phyloP scores from a whole-genome alignment of 2,888 invertebrate species.

The Folsomia candida region DNA sequence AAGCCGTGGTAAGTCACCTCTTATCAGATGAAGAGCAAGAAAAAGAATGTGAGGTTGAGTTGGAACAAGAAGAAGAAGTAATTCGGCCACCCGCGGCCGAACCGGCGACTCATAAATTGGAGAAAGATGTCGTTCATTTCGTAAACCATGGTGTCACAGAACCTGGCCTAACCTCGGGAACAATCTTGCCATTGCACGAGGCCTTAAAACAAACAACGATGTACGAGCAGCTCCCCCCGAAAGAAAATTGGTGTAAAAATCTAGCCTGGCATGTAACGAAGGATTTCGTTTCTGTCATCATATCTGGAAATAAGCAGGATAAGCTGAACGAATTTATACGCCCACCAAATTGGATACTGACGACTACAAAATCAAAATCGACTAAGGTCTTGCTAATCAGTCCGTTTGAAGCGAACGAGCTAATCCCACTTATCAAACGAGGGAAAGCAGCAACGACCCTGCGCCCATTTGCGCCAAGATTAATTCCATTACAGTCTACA shows the following conservation, averaged over 20 bases:
- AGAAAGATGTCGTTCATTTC: neutral
- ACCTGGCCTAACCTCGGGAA: neutral
- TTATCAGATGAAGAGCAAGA: slow-evolving; percentile 32
- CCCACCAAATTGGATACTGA: neutral
- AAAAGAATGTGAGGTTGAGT: slow-evolving; percentile 15
- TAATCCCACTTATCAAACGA: slow-evolving; percentile 1
- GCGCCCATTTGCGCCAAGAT: slow-evolving; percentile 5
- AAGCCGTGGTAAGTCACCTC: slow-evolving; percentile 5
- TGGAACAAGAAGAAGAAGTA: slow-evolving; percentile 18
- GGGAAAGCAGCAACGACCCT: neutral
- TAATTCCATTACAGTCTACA: slow-evolving; percentile 5
- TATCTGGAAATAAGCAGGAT: neutral
- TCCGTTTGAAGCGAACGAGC: slow-evolving; percentile 17
- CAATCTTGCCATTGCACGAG: neutral
- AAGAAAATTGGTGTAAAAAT: neutral
- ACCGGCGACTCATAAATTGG: neutral
- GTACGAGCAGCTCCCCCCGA: slow-evolving; percentile 5
- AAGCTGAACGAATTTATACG: slow-evolving; percentile 9
- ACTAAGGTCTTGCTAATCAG: neutral
- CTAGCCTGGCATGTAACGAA: slow-evolving; percentile 22
- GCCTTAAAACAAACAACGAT: slow-evolving; percentile 16
- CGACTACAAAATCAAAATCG: neutral
- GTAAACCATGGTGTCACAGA: slow-evolving; percentile 13
- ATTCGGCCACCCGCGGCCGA: neutral
- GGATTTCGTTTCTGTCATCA: slow-evolving; percentile 27